A percentile compares a stretch with the other conserved stretches of the same genome.
These are phyloP conservation scores for Gambelia wislizenii DNA, from an alignment of 2,797 vertebrate species.

Conservation along the genomic window DNA sequence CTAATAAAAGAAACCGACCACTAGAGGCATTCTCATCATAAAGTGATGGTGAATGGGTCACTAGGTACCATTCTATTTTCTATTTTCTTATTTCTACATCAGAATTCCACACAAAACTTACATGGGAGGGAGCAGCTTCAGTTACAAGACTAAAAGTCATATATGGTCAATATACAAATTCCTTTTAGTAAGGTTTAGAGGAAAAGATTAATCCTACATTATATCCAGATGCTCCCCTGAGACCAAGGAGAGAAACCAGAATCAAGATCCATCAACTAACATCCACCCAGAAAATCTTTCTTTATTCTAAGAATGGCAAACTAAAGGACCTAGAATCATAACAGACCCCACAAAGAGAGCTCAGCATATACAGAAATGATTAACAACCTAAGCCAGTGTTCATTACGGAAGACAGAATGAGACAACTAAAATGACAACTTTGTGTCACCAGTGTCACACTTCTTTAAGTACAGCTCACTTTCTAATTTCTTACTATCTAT, in stretches of 20 bases:
- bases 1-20: background rate
- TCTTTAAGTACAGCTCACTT: background rate
- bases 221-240: background rate
- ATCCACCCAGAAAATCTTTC: background rate
- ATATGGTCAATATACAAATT: background rate
- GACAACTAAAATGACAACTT: background rate
- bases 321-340: background rate
- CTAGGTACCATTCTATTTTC: background rate
- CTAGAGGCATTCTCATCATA: background rate
- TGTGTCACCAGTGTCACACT: background rate
- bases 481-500: background rate
- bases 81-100: background rate
- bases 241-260: background rate
- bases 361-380: background rate
- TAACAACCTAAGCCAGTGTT: slow-evolving; percentile 15
- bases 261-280: background rate
- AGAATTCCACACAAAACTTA: background rate
- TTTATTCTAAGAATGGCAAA: background rate
- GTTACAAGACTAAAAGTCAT: background rate
- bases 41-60: background rate
- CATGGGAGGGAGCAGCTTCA: background rate
- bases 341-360: slow-evolving; percentile 1
- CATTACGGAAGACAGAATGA: background rate
- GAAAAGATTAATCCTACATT: background rate
- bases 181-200: background rate